phyloP scores from a whole-genome alignment of 2,888 invertebrate species.

The Incurvaria masculella region DNA sequence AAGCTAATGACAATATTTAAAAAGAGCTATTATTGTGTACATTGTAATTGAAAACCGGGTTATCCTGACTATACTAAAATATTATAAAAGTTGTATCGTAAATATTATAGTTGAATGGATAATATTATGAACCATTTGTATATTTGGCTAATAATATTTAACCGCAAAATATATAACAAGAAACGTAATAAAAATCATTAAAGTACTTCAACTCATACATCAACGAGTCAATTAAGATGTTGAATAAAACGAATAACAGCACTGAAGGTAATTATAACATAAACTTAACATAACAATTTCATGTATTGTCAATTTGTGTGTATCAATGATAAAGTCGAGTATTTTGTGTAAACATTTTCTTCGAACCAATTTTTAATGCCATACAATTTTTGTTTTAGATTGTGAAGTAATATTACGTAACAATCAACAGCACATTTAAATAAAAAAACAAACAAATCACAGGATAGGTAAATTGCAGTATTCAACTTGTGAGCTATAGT shows the following conservation, averaged over 20 bases:
- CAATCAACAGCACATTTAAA: background rate
- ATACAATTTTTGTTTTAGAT: too few relatives aligned
- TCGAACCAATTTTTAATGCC: too few relatives aligned
- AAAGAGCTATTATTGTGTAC: constrained; percentile 28
- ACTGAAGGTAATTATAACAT: constrained; percentile 28
- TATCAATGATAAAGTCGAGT: too few relatives aligned
- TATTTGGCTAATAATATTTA: constrained; percentile 46
- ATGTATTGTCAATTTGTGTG: background rate
- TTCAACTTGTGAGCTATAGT: too few relatives aligned
- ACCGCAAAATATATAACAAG: constrained; percentile 34
- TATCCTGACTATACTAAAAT: constrained; percentile 43
- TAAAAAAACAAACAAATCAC: background rate
- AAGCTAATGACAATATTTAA: constrained; percentile 4
- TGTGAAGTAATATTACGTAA: too few relatives aligned
- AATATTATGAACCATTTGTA: constrained; percentile 27
- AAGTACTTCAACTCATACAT: constrained; percentile 32
- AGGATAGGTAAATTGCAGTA: background rate
- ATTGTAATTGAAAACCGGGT: constrained; percentile 55
- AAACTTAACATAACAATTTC: constrained; percentile 49
- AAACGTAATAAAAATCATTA: constrained; percentile 36
- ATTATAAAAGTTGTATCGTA: constrained; percentile 30
- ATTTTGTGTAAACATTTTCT: too few relatives aligned
- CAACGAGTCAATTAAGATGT: constrained; percentile 50
- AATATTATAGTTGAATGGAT: constrained; percentile 26
- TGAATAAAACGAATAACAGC: constrained; percentile 47